Conservation (phyloP, 2,113 vertebrate genomes). For the Cichladusa arquata region DNA sequence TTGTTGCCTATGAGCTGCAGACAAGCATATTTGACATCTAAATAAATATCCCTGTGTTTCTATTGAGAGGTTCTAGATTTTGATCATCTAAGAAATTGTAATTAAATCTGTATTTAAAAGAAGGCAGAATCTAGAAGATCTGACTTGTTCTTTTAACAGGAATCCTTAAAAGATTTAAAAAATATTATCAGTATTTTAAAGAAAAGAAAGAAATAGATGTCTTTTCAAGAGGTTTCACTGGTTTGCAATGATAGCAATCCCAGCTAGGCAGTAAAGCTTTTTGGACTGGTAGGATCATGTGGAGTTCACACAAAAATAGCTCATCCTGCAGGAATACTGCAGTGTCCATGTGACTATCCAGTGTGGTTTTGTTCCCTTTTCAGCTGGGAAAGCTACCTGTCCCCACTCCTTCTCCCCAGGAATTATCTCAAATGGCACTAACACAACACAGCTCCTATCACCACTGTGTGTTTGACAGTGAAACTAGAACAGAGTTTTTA, state of each 20-base stretch:
- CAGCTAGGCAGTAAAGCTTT: neutral
- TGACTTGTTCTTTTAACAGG: neutral
- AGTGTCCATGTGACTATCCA: neutral
- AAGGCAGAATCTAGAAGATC: neutral
- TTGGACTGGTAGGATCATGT: neutral
- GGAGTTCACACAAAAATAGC: neutral
- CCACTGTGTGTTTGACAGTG: neutral
- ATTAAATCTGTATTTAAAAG: neutral
- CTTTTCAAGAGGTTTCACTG: neutral
- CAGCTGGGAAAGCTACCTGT: neutral
- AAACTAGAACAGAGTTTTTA: neutral
- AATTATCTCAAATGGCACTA: neutral
- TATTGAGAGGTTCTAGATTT: neutral
- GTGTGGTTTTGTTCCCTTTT: neutral
- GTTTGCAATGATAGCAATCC: neutral
- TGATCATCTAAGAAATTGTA: neutral
- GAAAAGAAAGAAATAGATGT: neutral
- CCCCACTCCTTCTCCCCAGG: neutral
- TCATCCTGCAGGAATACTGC: neutral
- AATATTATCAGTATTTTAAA: neutral
- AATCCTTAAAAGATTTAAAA: neutral
- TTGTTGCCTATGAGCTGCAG: neutral
- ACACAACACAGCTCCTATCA: neutral
- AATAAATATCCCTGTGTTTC: neutral
- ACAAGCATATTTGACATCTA: neutral